Percentiles rank a stretch among this genome's conserved stretches.
Evolutionary conservation across 2,888 invertebrate genomes (phyloP).

Genomic region (Resseliella maxima): DNA sequence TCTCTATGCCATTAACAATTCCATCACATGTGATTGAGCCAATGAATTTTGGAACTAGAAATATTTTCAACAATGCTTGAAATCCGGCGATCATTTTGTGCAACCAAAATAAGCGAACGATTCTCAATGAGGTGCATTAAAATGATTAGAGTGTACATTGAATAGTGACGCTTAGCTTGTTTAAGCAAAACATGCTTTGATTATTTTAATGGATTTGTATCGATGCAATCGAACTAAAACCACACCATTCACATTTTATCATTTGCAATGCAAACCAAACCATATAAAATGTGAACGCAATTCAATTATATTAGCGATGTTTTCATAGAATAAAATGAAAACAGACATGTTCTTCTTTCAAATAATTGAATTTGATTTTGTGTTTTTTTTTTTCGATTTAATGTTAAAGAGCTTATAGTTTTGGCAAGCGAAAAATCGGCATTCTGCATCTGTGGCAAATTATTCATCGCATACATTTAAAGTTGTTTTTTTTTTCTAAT

Average conservation of each 20-base stretch:
- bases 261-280: background rate
- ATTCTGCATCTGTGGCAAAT: slow-evolving; percentile 44
- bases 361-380: slow-evolving; percentile 1
- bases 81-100: background rate
- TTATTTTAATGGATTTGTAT: slow-evolving; percentile 50
- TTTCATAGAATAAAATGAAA: slow-evolving; percentile 26
- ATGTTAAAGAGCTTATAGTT: background rate
- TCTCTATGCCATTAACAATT: background rate
- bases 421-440: background rate
- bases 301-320: background rate
- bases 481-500: background rate
- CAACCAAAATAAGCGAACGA: background rate
- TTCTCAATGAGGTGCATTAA: background rate
- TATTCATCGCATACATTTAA: slow-evolving; percentile 3
- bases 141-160: slow-evolving; percentile 17
- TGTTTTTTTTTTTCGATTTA: too few species aligned
- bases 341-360: background rate
- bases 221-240: slow-evolving; percentile 43
- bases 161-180: background rate
- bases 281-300: background rate
- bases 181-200: background rate
- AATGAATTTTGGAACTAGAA: background rate
- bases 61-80: background rate
- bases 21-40: slow-evolving; percentile 6
- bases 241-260: slow-evolving; percentile 14